These are phyloP conservation scores for Patella depressa DNA, from an alignment of 2,888 invertebrate species.

Conservation along the genomic window DNA sequence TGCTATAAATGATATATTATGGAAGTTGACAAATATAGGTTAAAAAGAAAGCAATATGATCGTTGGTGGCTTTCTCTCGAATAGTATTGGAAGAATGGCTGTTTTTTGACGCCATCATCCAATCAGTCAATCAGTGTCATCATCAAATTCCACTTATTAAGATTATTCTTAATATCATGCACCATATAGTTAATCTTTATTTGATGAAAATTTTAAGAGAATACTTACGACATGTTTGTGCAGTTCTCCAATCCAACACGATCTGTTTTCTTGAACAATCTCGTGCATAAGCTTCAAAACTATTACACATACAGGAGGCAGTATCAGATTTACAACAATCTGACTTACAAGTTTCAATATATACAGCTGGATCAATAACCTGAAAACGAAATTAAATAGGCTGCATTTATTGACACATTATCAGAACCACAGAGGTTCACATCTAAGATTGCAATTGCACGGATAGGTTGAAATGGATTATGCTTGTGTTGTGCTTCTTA, in stretches of 20 bases:
- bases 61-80: background rate
- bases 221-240: constrained; percentile 77
- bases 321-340: constrained; percentile 80
- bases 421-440: background rate
- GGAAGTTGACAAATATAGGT: no score
- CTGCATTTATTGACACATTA: background rate
- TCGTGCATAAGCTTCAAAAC: constrained; percentile 82
- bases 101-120: background rate
- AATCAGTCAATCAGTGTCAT: no score
- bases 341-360: constrained; percentile 83
- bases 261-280: constrained; percentile 79
- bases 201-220: no score
- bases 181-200: no score
- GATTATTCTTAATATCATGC: no score
- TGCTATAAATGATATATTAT: constrained; percentile 75
- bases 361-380: constrained; percentile 78
- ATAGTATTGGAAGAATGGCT: background rate
- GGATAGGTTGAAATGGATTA: no score
- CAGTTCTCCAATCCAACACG: constrained; percentile 80
- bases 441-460: no score
- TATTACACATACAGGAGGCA: constrained; percentile 75
- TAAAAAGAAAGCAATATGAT: no score
- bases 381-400: constrained; percentile 57
- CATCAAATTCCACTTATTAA: no score
- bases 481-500: no score